Evolutionary conservation across 2,797 vertebrate species (phyloP), one percentile per base, ranked within the genome.

Genomic region (Yasuhikotakia modesta): DNA sequence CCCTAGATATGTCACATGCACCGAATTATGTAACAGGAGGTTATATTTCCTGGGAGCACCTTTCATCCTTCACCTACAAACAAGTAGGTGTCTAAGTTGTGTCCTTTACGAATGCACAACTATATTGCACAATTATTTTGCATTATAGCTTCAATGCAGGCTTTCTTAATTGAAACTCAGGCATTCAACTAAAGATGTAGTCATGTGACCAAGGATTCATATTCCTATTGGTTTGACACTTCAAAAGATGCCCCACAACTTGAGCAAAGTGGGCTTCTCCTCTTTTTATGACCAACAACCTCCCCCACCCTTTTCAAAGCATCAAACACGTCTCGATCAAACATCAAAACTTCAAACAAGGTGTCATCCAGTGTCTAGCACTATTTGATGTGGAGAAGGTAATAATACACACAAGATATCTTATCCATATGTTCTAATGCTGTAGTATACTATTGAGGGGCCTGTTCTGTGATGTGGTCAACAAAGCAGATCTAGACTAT

Each of bases 271-370:
- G 86, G 88, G 89, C 87, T 89, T 87, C 89, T 88, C 86, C 87
- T 89, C 87, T 69, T 88, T 87, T 90, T 68, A 76, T 68, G 53
- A 85, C 46, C 64, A 50, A 53, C 70, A 90, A 85, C 83, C 79
- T 81, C 72, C 66, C 70, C 71, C 69, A 65, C 79, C 70, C 61
- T 68, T 76, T 68, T 68, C 58, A 80, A 81, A 86, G 89, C 91
- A 93, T 93, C 92, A 94, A 93, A 93, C 91, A 87, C 87, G 86
- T 83, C 87, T 89, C 88, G 86, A 93, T 93, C 91, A 93, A 93
- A 94, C 89, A 88, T 91, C 90, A 87, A 85, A 84, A 88, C 92
- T 92, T 94, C 92, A 93, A 93, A 93, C 89, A 85, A 88, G 89
- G 88, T 90, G 90, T 91, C 89, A 92, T 91, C 89, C 88, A 85